A percentile compares a stretch with the other conserved stretches of the same genome.
These are phyloP conservation scores for Cyclopterus lumpus DNA, from an alignment of 2,797 vertebrate genomes.

Conservation along the genomic window DNA sequence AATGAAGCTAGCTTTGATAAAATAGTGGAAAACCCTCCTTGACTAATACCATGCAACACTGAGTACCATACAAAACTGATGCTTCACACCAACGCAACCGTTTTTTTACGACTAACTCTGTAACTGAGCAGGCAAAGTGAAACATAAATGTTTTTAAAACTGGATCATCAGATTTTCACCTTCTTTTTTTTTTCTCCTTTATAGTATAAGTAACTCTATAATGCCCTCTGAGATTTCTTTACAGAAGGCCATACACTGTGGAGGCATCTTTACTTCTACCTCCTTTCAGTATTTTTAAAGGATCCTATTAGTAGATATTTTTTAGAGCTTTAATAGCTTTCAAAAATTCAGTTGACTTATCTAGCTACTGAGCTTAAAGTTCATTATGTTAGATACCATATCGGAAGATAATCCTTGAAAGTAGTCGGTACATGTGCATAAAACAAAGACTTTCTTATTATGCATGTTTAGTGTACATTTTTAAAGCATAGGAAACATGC, in stretches of 20 bases:
- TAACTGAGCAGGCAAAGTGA: background rate
- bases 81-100: background rate
- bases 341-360: background rate
- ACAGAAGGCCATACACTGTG: conserved; percentile 4
- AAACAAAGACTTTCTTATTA: background rate
- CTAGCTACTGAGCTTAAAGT: background rate
- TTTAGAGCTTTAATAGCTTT: background rate
- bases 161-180: background rate
- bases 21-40: background rate
- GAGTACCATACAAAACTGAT: background rate
- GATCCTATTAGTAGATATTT: background rate
- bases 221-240: background rate
- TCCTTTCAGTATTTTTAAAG: background rate
- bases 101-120: background rate
- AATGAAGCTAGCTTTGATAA: background rate
- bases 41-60: background rate
- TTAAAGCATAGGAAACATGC: background rate
- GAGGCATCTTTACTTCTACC: background rate
- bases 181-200: background rate
- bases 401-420: background rate
- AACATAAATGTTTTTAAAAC: background rate
- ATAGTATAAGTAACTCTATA: background rate
- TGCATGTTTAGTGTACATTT: background rate
- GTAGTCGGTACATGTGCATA: background rate
- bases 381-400: background rate